These are phyloP conservation scores for Lapara coniferarum DNA, from an alignment of 2,888 invertebrate species.

Conservation along the genomic window DNA sequence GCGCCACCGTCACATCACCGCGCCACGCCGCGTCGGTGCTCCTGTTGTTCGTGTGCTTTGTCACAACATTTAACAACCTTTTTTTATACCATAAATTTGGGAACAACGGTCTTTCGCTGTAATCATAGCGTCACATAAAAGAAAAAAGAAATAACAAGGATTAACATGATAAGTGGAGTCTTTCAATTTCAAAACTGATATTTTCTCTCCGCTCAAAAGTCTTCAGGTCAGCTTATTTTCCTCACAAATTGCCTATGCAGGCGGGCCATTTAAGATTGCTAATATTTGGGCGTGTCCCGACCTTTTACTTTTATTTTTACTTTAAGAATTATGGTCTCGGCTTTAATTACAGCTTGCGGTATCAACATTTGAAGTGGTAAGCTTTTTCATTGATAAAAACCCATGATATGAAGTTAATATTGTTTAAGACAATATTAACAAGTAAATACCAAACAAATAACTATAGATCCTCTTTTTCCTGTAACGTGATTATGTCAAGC, in stretches of 20 bases:
- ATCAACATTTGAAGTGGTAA: conserved; percentile 6
- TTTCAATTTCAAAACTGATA: conserved; percentile 41
- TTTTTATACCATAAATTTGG: conserved; percentile 47
- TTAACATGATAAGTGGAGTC: conserved; percentile 51
- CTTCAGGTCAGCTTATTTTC: conserved; percentile 27
- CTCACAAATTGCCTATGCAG: conserved; percentile 27
- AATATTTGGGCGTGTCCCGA: conserved; percentile 25
- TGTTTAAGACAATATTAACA: conserved; percentile 19
- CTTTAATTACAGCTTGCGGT: conserved; percentile 17
- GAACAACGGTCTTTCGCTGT: conserved; percentile 37
- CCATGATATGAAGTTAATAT: conserved; percentile 4
- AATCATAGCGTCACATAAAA: conserved; percentile 43
- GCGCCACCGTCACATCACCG: not conserved
- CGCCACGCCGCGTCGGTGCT: conserved; percentile 24
- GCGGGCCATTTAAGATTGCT: conserved; percentile 31
- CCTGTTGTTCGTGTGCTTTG: conserved; percentile 34
- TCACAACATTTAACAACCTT: conserved; percentile 38
- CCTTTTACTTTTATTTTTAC: conserved; percentile 24
- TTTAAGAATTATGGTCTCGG: conserved; percentile 26
- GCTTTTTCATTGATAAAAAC: conserved; percentile 14
- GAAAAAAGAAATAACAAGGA: conserved; percentile 42
- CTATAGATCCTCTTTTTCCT: not conserved
- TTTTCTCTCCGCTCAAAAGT: conserved; percentile 32
- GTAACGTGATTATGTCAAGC: not conserved
- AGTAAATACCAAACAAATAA: not conserved